These are phyloP conservation scores for Sparus aurata DNA, from an alignment of 2,797 vertebrate genomes.

Conservation along the genomic window DNA sequence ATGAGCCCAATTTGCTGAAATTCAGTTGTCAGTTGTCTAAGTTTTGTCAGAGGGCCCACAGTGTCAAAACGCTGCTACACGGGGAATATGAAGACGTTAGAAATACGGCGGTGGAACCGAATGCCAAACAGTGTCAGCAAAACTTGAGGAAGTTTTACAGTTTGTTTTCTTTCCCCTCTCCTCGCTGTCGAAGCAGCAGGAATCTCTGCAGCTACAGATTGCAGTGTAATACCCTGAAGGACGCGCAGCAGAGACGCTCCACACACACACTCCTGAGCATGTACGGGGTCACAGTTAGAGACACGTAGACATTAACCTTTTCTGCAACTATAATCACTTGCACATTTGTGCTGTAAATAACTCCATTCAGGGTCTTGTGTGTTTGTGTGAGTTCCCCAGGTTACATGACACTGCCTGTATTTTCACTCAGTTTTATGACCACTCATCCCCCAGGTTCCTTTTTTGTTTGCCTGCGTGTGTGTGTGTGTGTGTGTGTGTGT, in stretches of 20 bases:
- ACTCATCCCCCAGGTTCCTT: constrained; percentile 48
- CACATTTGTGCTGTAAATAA: constrained; percentile 63
- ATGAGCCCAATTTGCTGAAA: not conserved
- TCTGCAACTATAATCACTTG: constrained; percentile 57
- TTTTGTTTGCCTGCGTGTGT: constrained; percentile 16
- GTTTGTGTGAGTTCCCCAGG: constrained; percentile 50
- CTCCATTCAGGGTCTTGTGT: constrained; percentile 20
- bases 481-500: not conserved
- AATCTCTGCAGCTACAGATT: constrained; percentile 9
- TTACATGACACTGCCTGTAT: constrained; percentile 63
- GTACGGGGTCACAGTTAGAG: constrained; percentile 6
- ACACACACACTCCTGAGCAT: not conserved
- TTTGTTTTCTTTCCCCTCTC: constrained; percentile 20
- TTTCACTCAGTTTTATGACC: constrained; percentile 57
- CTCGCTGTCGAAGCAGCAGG: constrained; percentile 37
- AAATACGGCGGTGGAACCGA: not conserved
- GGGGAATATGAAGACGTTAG: constrained; percentile 2
- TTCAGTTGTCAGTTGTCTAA: not conserved
- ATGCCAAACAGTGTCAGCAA: constrained; percentile 1
- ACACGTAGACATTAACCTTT: constrained; percentile 14
- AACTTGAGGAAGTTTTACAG: not conserved
- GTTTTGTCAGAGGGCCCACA: not conserved
- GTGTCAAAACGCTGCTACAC: not conserved
- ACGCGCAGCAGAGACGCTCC: not conserved
- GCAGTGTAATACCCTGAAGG: constrained; percentile 5